A percentile compares a stretch with the other conserved stretches of the same genome.
Evolutionary conservation across 1,140 invertebrate genomes (phyloP).

Genomic region (Heliothis subflexa): DNA sequence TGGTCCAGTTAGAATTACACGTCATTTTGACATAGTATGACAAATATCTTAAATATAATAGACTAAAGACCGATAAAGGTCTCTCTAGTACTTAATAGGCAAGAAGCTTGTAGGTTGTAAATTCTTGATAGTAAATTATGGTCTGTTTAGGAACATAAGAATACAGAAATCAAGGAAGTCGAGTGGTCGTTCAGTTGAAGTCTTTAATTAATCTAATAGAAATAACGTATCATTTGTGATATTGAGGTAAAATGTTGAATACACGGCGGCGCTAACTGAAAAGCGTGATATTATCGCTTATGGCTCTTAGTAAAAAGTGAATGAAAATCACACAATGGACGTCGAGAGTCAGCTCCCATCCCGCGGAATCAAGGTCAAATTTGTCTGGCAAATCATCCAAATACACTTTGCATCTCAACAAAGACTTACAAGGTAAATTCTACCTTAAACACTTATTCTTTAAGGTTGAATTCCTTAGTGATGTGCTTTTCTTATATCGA

Average conservation of each 20-base stretch:
- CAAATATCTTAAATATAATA: neutral
- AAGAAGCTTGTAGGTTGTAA: no score
- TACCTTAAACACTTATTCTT: constrained; percentile 42
- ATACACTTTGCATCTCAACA: constrained; percentile 52
- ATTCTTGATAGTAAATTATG: no score
- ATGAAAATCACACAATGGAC: constrained; percentile 69
- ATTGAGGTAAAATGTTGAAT: no score
- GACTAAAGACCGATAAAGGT: no score
- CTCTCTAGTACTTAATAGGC: no score
- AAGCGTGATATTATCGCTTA: constrained; percentile 55
- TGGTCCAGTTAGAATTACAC: constrained; percentile 17
- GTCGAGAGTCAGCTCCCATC: constrained; percentile 67
- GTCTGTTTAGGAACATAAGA: no score
- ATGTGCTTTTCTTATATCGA: constrained; percentile 33
- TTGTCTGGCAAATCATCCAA: constrained; percentile 70
- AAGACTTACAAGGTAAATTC: constrained; percentile 47
- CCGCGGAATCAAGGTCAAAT: constrained; percentile 74
- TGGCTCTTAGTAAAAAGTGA: constrained; percentile 67
- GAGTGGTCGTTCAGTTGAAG: no score
- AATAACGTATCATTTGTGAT: no score
- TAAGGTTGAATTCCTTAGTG: neutral
- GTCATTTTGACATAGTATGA: constrained; percentile 37
- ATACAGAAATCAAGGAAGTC: no score
- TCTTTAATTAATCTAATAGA: no score
- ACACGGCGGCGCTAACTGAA: neutral